Conservation (phyloP, 2,888 invertebrate genomes). For the Elmis aenea region DNA sequence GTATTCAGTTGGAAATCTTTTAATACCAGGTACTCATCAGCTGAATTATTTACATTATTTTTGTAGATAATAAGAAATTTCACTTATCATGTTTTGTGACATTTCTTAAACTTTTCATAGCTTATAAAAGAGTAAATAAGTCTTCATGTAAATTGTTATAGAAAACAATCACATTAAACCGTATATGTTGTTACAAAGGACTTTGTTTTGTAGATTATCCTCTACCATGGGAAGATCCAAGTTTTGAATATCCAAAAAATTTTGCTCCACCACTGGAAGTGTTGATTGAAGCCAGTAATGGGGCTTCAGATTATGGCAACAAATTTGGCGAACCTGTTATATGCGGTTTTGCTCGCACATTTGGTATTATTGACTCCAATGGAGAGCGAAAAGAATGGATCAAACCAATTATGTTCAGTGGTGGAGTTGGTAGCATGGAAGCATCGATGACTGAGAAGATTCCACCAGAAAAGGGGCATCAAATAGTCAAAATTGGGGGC, state of each 20-base stretch:
- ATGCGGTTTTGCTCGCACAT: constrained; percentile 85
- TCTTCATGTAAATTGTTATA: too few species aligned
- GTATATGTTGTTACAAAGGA: too few species aligned
- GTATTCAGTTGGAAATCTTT: constrained; percentile 90
- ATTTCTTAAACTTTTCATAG: too few species aligned
- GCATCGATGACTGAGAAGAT: constrained; percentile 74
- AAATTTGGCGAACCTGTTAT: constrained; percentile 98
- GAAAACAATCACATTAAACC: too few species aligned
- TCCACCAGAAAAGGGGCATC: constrained; percentile 75
- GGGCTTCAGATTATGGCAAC: constrained; percentile 98
- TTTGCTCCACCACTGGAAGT: constrained; percentile 88
- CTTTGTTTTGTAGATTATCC: constrained; percentile 71
- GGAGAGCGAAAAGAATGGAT: constrained; percentile 79
- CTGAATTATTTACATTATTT: background rate
- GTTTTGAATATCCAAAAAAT: constrained; percentile 74
- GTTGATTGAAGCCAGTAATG: constrained; percentile 93
- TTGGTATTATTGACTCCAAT: constrained; percentile 66
- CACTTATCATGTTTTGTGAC: too few species aligned
- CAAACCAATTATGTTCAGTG: constrained; percentile 99
- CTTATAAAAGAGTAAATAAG: too few species aligned
- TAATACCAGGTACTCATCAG: constrained; percentile 68
- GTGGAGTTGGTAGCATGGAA: constrained; percentile 89
- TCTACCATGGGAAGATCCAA: constrained; percentile 80
- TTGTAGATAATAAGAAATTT: too few species aligned
- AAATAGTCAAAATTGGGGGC: constrained; percentile 92